Evolutionary conservation across 1,140 invertebrate genomes (phyloP), one percentile per base, ranked within the genome.

Genomic region (Steinernema feltiae): DNA sequence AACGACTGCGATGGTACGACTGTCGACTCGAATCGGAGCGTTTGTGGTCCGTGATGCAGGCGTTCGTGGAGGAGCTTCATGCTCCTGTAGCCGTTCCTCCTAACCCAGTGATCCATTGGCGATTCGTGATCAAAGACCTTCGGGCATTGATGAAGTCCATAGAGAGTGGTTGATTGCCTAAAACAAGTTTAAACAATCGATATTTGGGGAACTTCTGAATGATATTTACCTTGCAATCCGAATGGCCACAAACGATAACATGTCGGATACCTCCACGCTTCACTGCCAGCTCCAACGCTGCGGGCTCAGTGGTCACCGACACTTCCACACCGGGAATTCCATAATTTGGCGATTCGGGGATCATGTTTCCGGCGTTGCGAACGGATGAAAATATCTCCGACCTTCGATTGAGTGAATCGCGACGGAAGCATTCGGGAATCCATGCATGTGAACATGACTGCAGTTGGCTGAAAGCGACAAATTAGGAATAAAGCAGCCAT

Each of bases 301-400:
- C 94, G 12, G 94, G 93, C 88, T 97, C 94, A 81, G 93, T 94
- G 81, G 93, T 83, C 17, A 84, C 78, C 27, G 78, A 79, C 15
- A 79, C 75, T 74, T 82, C 80, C 1, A 74, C 32, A 31, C 74
- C 73, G 73, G 63, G 30, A 69, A 53, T 79, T 31, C 90, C 87
- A 86, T 94, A 94, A 84, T 92, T 90, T 83, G 92, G 91, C 29
- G 92, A 92, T 85, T 94, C 92, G 18, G 93, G 93, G 80, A 95
- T 91, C 48, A 95, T 87, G 86, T 95, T 95, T n/a, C 94, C 94
- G 71, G 94, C 94, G 90, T 97, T 97, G 88, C 94, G 89, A 0
- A 97, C 92, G n/a, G 83, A 96, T 92, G 89, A 95, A 97, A 93
- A 95, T 95, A 86, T 97, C 94, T 53, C 94, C 94, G 78, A 95